Base-by-base conservation (phyloP, 2,113 vertebrate genomes). In the Tetrao urogallus region DNA sequence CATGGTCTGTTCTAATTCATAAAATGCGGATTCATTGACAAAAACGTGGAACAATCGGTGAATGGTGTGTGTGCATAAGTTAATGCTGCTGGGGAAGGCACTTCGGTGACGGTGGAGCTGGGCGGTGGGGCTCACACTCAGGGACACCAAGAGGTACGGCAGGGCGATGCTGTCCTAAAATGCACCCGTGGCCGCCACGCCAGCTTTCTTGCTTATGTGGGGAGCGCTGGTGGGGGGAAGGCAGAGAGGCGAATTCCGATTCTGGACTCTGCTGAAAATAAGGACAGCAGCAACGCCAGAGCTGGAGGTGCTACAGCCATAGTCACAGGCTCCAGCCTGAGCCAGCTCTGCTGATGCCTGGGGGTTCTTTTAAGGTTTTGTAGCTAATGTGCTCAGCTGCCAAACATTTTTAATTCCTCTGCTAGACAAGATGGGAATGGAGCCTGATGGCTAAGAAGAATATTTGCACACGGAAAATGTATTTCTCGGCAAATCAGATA, bases 1-100 rank as follows among this genome's bases (percentile, higher is more conserved):
- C 96, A 89, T 88, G 93, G 89, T 95, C 95, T 92, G 75, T 79
- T 88, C 95, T 77, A 78, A 97, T 97, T 96, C 96, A 97, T 95
- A 97, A 97, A 97, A 95, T 92, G 96, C 77, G 87, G 90, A 93
- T 95, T 94, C 97, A 97, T 97, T 97, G 96, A 97, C 93, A 96
- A 97, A 97, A 95, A 82, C 11, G 75, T 93, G 34, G 90, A 84
- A 84, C 86, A 82, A 79, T 52, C 36, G 88, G 90, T 97, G 97
- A 97, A 97, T 96, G 96, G 94, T 58, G 96, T 76, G 96, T 76
- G 93, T 34, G 90, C 89, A 72, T 67, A 91, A 94, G 92, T 83
- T 86, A 86, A 69, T 60, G 93, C 89, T 74, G 77, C 87, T 36
- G 85, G 42, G 65, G 87, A 40, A 56, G 7, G 61, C 52, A 11